These are phyloP conservation scores for Acrossocheilus wenchowensis DNA, from an alignment of 2,797 vertebrate genomes.

Conservation along the genomic window DNA sequence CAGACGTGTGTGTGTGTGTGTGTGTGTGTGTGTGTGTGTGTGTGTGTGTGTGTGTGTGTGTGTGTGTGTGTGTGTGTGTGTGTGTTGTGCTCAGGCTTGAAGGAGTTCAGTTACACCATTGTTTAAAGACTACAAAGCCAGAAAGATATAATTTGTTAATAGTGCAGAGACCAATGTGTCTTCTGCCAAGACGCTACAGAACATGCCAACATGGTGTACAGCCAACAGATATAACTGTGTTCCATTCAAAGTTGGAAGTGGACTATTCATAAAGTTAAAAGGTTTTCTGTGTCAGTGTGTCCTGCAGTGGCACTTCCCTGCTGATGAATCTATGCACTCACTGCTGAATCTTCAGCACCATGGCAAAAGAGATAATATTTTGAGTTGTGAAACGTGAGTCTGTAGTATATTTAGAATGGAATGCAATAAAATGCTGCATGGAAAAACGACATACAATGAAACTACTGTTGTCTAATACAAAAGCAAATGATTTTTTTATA, in stretches of 20 bases:
- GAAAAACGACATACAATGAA: not conserved
- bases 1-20: not conserved
- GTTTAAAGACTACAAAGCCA: constrained; percentile 24
- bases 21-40: too few relatives aligned
- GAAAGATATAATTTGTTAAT: constrained; percentile 4
- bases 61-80: not conserved
- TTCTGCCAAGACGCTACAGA: constrained; percentile 17
- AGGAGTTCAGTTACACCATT: not conserved
- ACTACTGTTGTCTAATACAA: not conserved
- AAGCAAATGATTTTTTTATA: not conserved
- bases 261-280: constrained; percentile 16
- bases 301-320: not conserved
- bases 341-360: not conserved
- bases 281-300: not conserved
- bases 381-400: not conserved
- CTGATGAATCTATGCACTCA: not conserved
- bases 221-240: constrained; percentile 13
- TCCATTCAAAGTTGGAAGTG: not conserved
- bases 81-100: not conserved
- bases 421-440: not conserved
- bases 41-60: too few relatives aligned
- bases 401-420: not conserved
- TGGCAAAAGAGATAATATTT: not conserved
- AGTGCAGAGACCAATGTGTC: not conserved
- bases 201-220: constrained; percentile 8